phyloP scores from a whole-genome alignment of 2,888 invertebrate genomes.

The Cryptophagus acutangulus region DNA sequence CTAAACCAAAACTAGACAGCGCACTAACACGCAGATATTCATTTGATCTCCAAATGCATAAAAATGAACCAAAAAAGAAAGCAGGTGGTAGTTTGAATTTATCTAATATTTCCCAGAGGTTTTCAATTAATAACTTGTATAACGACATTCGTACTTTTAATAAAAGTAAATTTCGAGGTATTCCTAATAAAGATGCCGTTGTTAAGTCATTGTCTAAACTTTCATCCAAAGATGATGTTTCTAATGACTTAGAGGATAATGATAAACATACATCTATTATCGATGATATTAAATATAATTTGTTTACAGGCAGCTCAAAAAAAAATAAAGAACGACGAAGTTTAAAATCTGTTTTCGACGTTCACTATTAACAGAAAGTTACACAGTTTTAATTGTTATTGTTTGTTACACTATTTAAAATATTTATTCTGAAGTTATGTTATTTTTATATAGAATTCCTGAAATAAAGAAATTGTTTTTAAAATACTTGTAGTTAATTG shows the following conservation, averaged over 20 bases:
- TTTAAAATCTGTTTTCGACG: constrained; percentile 29
- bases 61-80: constrained; percentile 8
- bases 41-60: constrained; percentile 18
- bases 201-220: constrained; percentile 27
- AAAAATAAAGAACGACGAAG: constrained; percentile 25
- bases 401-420: no score
- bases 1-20: no score
- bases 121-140: constrained; percentile 28
- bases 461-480: no score
- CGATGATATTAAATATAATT: constrained; percentile 25
- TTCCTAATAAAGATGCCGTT: constrained; percentile 26
- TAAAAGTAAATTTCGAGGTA: constrained; percentile 28
- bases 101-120: constrained; percentile 26
- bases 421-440: constrained; percentile 3
- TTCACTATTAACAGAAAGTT: constrained; percentile 33
- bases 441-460: no score
- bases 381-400: no score
- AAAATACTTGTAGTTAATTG: no score
- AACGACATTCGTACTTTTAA: constrained; percentile 26
- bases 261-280: constrained; percentile 11
- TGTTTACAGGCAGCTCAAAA: constrained; percentile 26
- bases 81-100: constrained; percentile 28
- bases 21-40: constrained; percentile 20
- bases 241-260: constrained; percentile 12
- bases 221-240: constrained; percentile 15